These are phyloP conservation scores for Phainopepla nitens DNA, from an alignment of 2,113 vertebrate genomes.

Conservation along the genomic window DNA sequence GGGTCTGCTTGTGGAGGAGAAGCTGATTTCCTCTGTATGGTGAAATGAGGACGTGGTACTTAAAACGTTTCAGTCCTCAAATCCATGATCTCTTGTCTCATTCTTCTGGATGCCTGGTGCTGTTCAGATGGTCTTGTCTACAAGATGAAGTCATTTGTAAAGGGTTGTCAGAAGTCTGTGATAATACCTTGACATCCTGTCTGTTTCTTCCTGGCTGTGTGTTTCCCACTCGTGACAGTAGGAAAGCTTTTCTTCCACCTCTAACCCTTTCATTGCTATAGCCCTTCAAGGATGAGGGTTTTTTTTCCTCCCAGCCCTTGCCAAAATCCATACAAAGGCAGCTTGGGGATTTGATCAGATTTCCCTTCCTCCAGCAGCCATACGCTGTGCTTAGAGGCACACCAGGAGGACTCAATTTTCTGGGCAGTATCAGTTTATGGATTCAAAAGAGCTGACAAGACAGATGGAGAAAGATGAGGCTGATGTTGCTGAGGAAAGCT, in stretches of 20 bases:
- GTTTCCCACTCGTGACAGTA: neutral
- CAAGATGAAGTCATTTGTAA: neutral
- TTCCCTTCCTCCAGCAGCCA: neutral
- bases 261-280: neutral
- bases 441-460: neutral
- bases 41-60: neutral
- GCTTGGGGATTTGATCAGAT: neutral
- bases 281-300: neutral
- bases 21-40: neutral
- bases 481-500: neutral
- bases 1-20: neutral
- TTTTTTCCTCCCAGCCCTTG: neutral
- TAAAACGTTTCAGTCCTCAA: neutral
- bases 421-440: neutral
- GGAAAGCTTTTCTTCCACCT: neutral
- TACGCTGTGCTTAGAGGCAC: neutral
- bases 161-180: neutral
- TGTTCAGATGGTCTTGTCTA: neutral
- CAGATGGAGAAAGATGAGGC: neutral
- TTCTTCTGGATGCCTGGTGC: neutral
- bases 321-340: neutral
- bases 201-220: neutral
- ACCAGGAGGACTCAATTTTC: neutral
- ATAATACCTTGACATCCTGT: neutral
- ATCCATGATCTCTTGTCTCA: neutral